These are phyloP conservation scores for Huso huso DNA, from an alignment of 2,797 vertebrate species.

Conservation along the genomic window DNA sequence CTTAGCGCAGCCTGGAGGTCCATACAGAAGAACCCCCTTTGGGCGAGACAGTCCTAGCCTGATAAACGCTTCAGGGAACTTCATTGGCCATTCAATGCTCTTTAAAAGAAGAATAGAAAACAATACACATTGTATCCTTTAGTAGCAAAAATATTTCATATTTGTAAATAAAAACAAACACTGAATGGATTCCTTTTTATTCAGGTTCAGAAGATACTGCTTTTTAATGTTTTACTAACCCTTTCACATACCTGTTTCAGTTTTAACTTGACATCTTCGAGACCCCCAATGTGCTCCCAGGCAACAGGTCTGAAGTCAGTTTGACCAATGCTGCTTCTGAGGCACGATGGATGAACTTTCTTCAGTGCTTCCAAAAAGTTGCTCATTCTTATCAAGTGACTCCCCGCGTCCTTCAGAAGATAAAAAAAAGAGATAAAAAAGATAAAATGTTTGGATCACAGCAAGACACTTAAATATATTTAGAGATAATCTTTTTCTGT, in stretches of 20 bases:
- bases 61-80: slow-evolving; percentile 73
- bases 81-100: slow-evolving; percentile 91
- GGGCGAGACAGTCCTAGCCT: slow-evolving; percentile 77
- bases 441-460: neutral
- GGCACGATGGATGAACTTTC: slow-evolving; percentile 71
- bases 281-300: slow-evolving; percentile 89
- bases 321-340: slow-evolving; percentile 71
- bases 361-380: slow-evolving; percentile 79
- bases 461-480: too few relatives aligned
- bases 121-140: neutral
- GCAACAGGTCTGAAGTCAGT: slow-evolving; percentile 65
- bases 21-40: slow-evolving; percentile 79
- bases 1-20: slow-evolving; percentile 89
- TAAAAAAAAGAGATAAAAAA: slow-evolving; percentile 7
- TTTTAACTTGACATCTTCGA: slow-evolving; percentile 82
- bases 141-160: too few relatives aligned
- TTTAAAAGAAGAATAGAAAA: slow-evolving; percentile 26
- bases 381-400: slow-evolving; percentile 43
- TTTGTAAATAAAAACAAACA: too few relatives aligned
- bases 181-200: too few relatives aligned
- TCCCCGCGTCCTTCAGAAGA: slow-evolving; percentile 48
- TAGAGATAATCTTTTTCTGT: too few relatives aligned
- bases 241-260: slow-evolving; percentile 71
- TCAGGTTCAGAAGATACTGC: too few relatives aligned
- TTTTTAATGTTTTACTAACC: neutral